Base-by-base conservation (phyloP, 2,888 invertebrate genomes). In the Neoaliturus tenellus region DNA sequence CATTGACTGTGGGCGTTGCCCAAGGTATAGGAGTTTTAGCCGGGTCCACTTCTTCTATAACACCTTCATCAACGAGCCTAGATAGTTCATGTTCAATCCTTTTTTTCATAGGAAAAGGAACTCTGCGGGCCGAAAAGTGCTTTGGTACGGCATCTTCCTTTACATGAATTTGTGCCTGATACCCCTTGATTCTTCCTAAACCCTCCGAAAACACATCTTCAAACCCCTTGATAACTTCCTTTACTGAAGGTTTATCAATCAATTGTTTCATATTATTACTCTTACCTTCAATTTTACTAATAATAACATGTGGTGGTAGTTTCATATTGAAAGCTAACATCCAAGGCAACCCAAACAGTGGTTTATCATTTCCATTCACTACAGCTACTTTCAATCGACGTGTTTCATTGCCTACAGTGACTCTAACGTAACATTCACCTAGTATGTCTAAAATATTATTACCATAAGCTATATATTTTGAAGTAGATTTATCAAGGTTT, bases 21-120 rank as follows among this genome's bases (percentile, higher is more conserved):
- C 71, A 71, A 2, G 3, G 3, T 17, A 71, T 35, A 3, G 71
- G 41, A 6, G 17, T 71, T 39, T 71, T 23, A 39, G 23, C 23
- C 1, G 71, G 71, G 41, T 71, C n/a, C 5, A 71, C 71, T 39
- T 71, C 41, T 39, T 69, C 69, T 48, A 48, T 6, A 51, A 51
- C 67, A 3, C 67, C 31, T 35, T 67, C 67, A 1, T 31, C 4
- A 4, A 31, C 3, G 4, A 0, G 1, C n/a, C 31, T 67, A 31
- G 25, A 10, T 14, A 31, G 31, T 67, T 67, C 31, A 31, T 20
- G 4, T 67, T 67, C 67, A 28, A 67, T n/a, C 14, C 3, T 3
- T 31, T 67, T 67, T 17, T 31, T 31, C 35, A 31, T 3, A 8
- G 67, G 31, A 31, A 67, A 67, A 1, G 67, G 67, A 3, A 67